Conservation (phyloP, 2,888 invertebrate species). For the Allacma fusca region DNA sequence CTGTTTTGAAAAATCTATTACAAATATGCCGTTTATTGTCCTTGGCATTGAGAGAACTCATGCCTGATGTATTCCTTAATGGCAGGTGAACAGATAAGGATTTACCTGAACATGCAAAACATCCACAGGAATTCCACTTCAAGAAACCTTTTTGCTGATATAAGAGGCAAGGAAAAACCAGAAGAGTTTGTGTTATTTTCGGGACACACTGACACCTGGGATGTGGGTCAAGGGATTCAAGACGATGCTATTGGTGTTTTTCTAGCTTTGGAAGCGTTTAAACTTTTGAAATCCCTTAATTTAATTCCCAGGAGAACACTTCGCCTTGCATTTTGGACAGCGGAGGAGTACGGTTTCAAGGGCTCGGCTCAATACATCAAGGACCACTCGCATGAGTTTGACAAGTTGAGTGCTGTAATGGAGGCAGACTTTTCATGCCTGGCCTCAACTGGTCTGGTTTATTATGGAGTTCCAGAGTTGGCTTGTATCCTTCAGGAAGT, state of each 20-base stretch:
- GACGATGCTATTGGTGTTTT: slow-evolving; percentile 66
- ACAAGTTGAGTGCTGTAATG: slow-evolving; percentile 77
- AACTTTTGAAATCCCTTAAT: slow-evolving; percentile 63
- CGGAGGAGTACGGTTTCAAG: slow-evolving; percentile 75
- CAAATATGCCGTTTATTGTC: not conserved
- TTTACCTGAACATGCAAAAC: slow-evolving; percentile 37
- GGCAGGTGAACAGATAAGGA: slow-evolving; percentile 22
- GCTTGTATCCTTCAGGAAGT: slow-evolving; percentile 75
- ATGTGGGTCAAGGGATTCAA: slow-evolving; percentile 70
- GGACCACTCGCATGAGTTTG: slow-evolving; percentile 69
- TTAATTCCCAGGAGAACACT: slow-evolving; percentile 65
- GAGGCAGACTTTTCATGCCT: slow-evolving; percentile 86
- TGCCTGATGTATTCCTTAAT: too few species aligned
- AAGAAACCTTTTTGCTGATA: slow-evolving; percentile 42
- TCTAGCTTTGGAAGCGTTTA: slow-evolving; percentile 64
- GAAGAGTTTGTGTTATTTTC: slow-evolving; percentile 40
- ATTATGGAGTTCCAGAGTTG: slow-evolving; percentile 70
- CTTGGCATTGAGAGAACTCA: too few species aligned
- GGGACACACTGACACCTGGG: slow-evolving; percentile 44
- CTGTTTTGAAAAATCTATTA: not conserved
- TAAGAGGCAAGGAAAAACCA: slow-evolving; percentile 18
- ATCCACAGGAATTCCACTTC: slow-evolving; percentile 18
- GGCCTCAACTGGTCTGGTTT: slow-evolving; percentile 74
- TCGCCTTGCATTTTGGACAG: slow-evolving; percentile 65
- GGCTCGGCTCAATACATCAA: slow-evolving; percentile 74